Percentiles rank a stretch among this genome's conserved stretches.
Evolutionary conservation across 2,113 vertebrate genomes (phyloP).

Genomic region (Garra rufa): DNA sequence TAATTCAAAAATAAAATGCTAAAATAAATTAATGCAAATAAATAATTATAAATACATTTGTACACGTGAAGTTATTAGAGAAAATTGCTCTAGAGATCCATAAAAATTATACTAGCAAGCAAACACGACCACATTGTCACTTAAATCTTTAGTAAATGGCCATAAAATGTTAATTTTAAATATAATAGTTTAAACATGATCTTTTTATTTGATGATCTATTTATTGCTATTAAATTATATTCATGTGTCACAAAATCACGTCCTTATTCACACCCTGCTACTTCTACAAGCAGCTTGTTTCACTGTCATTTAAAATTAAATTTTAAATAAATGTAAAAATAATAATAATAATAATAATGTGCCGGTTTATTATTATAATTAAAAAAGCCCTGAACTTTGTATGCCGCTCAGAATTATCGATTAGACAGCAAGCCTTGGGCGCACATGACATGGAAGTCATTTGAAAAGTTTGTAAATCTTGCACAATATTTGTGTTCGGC

Average conservation of each 20-base stretch:
- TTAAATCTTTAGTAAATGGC: neutral
- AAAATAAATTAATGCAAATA: neutral
- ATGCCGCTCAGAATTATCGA: neutral
- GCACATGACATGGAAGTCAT: neutral
- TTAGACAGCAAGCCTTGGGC: slow-evolving; percentile 9
- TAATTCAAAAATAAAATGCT: neutral
- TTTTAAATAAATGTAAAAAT: too few relatives aligned
- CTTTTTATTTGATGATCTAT: neutral
- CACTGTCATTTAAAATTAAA: neutral
- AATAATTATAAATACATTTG: neutral
- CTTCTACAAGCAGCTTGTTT: neutral
- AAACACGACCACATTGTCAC: neutral
- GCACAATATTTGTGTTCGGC: slow-evolving; percentile 39
- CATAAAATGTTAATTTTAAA: neutral
- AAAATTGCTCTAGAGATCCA: neutral
- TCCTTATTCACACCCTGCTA: neutral
- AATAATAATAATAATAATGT: too few relatives aligned
- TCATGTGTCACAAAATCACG: neutral
- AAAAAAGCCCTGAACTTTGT: neutral
- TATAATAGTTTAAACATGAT: neutral
- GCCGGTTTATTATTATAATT: too few relatives aligned
- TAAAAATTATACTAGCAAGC: neutral
- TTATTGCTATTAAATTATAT: neutral
- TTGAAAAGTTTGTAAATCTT: slow-evolving; percentile 31
- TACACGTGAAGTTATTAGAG: neutral